Evolutionary conservation across 2,113 vertebrate genomes (phyloP).

Genomic region (Probosciger aterrimus): DNA sequence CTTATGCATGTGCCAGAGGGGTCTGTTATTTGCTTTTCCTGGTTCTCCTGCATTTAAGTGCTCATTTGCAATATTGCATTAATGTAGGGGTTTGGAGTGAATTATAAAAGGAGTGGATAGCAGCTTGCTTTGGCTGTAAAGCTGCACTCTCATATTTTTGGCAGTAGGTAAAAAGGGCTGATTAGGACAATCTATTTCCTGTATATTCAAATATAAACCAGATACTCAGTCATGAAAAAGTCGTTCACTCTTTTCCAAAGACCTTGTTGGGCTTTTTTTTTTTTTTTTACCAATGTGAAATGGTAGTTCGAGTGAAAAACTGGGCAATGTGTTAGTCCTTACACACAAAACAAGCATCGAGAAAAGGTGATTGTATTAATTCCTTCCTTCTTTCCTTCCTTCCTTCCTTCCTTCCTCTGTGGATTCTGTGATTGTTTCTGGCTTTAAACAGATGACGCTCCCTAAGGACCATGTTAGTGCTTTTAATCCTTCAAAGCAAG

Average conservation of each 20-base stretch:
- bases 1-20: not conserved
- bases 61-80: constrained; percentile 7
- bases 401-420: not conserved
- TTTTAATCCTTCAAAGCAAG: not conserved
- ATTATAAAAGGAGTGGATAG: not conserved
- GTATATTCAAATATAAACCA: constrained; percentile 30
- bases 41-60: not conserved
- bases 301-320: not conserved
- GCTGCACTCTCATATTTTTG: not conserved
- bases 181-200: constrained; percentile 35
- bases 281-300: not conserved
- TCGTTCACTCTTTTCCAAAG: not conserved
- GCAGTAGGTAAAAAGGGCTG: not conserved
- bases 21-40: not conserved
- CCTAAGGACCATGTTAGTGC: not conserved
- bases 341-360: not conserved
- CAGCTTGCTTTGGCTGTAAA: constrained; percentile 43
- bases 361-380: not conserved
- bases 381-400: not conserved
- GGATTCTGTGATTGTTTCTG: not conserved
- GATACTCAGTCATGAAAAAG: not conserved
- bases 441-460: not conserved
- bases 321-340: not conserved
- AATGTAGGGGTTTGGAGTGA: not conserved
- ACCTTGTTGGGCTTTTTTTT: not conserved